These are phyloP conservation scores for Poeciliopsis gracilis DNA, from an alignment of 2,797 vertebrate species.

Conservation along the genomic window DNA sequence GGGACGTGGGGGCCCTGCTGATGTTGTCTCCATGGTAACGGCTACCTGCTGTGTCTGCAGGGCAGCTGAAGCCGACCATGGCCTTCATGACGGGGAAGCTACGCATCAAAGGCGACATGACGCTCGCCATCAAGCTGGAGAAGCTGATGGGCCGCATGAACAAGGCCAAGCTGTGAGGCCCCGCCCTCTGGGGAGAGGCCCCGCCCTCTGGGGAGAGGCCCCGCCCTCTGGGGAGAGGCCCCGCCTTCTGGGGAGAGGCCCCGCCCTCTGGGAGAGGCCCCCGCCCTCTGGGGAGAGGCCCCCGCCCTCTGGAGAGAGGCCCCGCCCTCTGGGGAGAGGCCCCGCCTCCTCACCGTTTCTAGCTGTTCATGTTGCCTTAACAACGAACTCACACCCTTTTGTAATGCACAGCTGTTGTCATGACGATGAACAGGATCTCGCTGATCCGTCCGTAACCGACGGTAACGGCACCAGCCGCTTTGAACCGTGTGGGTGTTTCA, in stretches of 20 bases:
- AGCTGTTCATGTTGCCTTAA: slow-evolving; percentile 42
- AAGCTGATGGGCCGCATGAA: slow-evolving; percentile 83
- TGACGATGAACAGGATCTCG: background rate
- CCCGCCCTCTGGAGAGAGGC: background rate
- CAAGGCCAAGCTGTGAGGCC: slow-evolving; percentile 78
- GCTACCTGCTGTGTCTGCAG: slow-evolving; percentile 66
- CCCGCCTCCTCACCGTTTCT: background rate
- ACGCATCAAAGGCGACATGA: slow-evolving; percentile 88
- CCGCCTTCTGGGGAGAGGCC: background rate
- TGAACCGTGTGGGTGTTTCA: background rate
- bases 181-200: background rate
- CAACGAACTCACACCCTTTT: background rate
- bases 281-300: background rate
- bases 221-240: slow-evolving; percentile 2
- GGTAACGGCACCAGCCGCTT: background rate
- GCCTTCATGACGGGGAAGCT: slow-evolving; percentile 87
- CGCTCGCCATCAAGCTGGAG: slow-evolving; percentile 85
- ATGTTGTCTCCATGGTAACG: slow-evolving; percentile 29
- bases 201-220: background rate
- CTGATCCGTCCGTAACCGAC: too few relatives aligned
- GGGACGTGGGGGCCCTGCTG: background rate
- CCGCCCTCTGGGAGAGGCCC: background rate
- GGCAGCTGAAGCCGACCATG: slow-evolving; percentile 90
- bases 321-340: background rate
- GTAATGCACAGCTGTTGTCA: background rate